Conservation (phyloP, 2,797 vertebrate species). For the Enteromius radiatus region DNA sequence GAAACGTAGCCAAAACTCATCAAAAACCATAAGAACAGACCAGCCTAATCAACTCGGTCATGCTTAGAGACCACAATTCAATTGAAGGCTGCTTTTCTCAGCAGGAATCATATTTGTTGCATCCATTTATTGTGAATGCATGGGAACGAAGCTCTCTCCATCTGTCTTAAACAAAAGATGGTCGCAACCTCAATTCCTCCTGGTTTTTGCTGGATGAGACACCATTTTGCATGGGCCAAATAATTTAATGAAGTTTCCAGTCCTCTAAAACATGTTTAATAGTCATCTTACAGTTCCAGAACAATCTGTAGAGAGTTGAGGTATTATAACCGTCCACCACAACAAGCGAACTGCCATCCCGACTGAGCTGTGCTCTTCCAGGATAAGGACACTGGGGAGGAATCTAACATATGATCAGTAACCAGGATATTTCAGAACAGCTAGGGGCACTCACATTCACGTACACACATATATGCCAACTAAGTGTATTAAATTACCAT, state of each 20-base stretch:
- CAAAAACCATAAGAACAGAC: not conserved
- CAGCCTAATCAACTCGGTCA: not conserved
- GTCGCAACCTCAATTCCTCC: not conserved
- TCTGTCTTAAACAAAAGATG: constrained; percentile 15
- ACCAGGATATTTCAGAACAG: constrained; percentile 57
- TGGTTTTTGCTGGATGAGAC: constrained; percentile 6
- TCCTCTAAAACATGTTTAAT: constrained; percentile 29
- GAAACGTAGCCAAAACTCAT: not conserved
- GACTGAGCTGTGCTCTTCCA: not conserved
- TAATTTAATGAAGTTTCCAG: constrained; percentile 6
- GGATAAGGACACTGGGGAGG: constrained; percentile 35
- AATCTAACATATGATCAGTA: constrained; percentile 67
- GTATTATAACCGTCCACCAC: constrained; percentile 1
- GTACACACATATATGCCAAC: constrained; percentile 22
- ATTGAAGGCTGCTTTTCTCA: not conserved
- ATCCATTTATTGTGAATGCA: constrained; percentile 9
- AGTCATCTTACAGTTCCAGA: constrained; percentile 15
- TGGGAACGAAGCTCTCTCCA: not conserved
- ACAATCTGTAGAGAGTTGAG: not conserved
- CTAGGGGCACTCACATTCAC: constrained; percentile 26
- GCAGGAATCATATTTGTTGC: not conserved
- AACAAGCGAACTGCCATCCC: constrained; percentile 8
- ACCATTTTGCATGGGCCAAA: constrained; percentile 12
- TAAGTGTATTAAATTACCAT: constrained; percentile 73
- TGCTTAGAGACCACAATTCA: too few relatives aligned